phyloP scores from a whole-genome alignment of 2,888 invertebrate genomes.

The Erannis defoliaria region DNA sequence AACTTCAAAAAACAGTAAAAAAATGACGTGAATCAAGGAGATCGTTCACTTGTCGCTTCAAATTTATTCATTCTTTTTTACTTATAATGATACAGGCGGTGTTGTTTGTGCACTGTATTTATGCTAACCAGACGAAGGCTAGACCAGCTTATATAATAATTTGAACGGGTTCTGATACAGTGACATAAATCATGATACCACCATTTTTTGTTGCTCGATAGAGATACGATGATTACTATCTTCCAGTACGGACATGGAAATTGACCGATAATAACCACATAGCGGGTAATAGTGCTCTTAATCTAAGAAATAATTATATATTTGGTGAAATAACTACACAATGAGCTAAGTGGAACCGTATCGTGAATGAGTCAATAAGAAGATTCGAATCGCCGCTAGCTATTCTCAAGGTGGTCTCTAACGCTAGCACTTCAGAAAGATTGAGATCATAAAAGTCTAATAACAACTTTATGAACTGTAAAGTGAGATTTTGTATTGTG shows the following conservation, averaged over 20 bases:
- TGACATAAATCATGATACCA: conserved; percentile 59
- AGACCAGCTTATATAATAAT: conserved; percentile 48
- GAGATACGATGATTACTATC: conserved; percentile 57
- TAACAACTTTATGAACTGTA: conserved; percentile 55
- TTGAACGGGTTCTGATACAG: conserved; percentile 39
- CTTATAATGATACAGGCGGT: conserved; percentile 33
- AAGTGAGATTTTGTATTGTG: conserved; percentile 55
- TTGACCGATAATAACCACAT: conserved; percentile 51
- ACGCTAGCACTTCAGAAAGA: conserved; percentile 43
- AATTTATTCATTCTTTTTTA: conserved; percentile 46
- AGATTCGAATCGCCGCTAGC: conserved; percentile 60
- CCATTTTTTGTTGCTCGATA: conserved; percentile 45
- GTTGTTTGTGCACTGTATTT: conserved; percentile 44
- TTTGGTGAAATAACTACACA: conserved; percentile 55
- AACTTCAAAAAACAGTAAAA: conserved; percentile 31
- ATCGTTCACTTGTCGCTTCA: conserved; percentile 24
- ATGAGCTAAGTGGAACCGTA: conserved; percentile 64
- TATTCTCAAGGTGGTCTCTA: conserved; percentile 59
- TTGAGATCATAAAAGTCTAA: conserved; percentile 62
- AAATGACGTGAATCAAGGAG: conserved; percentile 14
- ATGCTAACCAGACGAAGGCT: conserved; percentile 54
- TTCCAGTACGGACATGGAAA: conserved; percentile 56
- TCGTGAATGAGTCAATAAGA: conserved; percentile 73
- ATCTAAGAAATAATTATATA: conserved; percentile 66
- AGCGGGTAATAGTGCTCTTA: conserved; percentile 50